Evolutionary conservation across 1,140 invertebrate genomes (phyloP).

Genomic region (Pseudomyrmex flavicornis): DNA sequence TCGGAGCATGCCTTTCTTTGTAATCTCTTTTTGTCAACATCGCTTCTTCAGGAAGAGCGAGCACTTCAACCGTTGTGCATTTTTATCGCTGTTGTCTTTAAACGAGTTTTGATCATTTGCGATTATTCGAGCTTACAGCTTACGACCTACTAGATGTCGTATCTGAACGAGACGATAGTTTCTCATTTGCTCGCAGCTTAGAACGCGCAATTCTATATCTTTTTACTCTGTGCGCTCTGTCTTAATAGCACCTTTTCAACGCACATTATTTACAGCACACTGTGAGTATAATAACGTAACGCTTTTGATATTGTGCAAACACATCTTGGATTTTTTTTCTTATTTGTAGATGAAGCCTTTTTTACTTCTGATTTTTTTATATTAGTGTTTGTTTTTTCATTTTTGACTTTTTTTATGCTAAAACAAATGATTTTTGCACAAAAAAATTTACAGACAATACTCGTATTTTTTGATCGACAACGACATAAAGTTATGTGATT

Average conservation of each 20-base stretch:
- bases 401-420: background rate
- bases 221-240: conserved; percentile 38
- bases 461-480: conserved; percentile 13
- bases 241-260: conserved; percentile 54
- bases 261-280: conserved; percentile 43
- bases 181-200: conserved; percentile 50
- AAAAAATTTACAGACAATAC: background rate
- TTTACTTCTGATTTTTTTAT: conserved; percentile 35
- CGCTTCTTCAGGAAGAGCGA: conserved; percentile 54
- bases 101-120: conserved; percentile 46
- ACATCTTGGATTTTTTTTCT: conserved; percentile 58
- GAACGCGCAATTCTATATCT: conserved; percentile 20
- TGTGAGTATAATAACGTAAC: conserved; percentile 34
- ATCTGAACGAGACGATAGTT: conserved; percentile 30
- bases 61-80: conserved; percentile 24
- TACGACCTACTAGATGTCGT: conserved; percentile 38
- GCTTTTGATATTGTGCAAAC: conserved; percentile 69
- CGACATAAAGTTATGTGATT: background rate
- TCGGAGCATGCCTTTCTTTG: conserved; percentile 54
- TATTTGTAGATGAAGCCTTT: conserved; percentile 57
- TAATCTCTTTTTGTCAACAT: conserved; percentile 61
- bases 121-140: conserved; percentile 56
- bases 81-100: conserved; percentile 45
- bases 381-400: background rate
- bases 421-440: background rate